Evolutionary conservation across 2,797 vertebrate species (phyloP), one percentile per base, ranked within the genome.

Genomic region (Cossypha polioptera): DNA sequence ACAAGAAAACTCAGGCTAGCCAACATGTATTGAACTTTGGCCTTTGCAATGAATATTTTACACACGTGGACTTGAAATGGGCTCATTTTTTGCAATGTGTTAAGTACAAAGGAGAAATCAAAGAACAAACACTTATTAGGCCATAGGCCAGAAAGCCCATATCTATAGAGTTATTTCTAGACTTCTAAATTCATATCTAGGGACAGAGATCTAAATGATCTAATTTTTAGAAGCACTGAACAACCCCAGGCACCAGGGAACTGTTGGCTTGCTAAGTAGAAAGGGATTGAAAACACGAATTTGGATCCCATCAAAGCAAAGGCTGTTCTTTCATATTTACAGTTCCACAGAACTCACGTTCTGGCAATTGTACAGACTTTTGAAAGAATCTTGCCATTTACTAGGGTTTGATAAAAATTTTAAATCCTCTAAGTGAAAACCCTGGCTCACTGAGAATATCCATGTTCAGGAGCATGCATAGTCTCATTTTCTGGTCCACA

Each of bases 301-400:
- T 92, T 96, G 89, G 71, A 94, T 94, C 63, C 26, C 28, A 58
- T 79, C 77, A 96, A 94, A 94, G 51, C 40, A 77, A 82, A 90
- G 51, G 10, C 73, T 67, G 21, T 84, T 28, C 67, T 63, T 92
- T 66, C 40, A 90, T 26, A 62, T 65, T 97, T 84, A 35, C 33
- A 88, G 17, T 86, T 95, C 79, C 84, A 87, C 59, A 80, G 31
- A 94, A 90, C 68, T 93, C 88, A 88, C 1, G 0, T 93, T 79
- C 43, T 77, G 40, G 33, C 22, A 74, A 16, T 57, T 38, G 38
- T 72, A n/a, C 16, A 68, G 35, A 33, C 0, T 53, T 91, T 47
- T 47, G 25, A 31, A 80, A 84, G 42, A 63, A 45, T 77, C 38
- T 65, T 61, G 8, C 51, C 29, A 50, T 59, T 75, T 77, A 10